These are phyloP conservation scores for Tetraodon nigroviridis DNA, from an alignment of 2,113 vertebrate species.

Conservation along the genomic window DNA sequence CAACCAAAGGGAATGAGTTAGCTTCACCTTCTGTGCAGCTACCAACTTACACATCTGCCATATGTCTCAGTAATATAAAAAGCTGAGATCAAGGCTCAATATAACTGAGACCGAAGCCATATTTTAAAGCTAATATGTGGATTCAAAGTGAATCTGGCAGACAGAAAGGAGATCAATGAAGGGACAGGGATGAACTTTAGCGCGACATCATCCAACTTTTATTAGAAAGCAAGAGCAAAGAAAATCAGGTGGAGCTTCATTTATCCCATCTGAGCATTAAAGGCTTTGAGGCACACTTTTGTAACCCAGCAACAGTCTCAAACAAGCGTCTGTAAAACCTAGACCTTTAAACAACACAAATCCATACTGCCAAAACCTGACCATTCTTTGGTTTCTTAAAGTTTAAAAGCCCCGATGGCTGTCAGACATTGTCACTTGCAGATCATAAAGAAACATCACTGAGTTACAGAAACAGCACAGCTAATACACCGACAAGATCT, in stretches of 20 bases:
- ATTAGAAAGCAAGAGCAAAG: slow-evolving; percentile 22
- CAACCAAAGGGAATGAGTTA: slow-evolving; percentile 19
- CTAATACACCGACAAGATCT: too few species aligned
- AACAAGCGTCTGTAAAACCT: slow-evolving; percentile 12
- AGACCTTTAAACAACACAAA: background rate
- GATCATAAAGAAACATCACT: too few species aligned
- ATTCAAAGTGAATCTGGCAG: slow-evolving; percentile 16
- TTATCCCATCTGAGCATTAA: slow-evolving; percentile 11
- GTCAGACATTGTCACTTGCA: too few species aligned
- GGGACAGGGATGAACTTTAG: slow-evolving; percentile 25
- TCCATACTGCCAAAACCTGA: background rate
- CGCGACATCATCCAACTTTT: slow-evolving; percentile 34
- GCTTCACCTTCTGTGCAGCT: slow-evolving; percentile 1
- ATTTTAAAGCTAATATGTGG: slow-evolving; percentile 30
- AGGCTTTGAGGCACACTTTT: slow-evolving; percentile 1
- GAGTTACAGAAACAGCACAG: too few species aligned
- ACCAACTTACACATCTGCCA: slow-evolving; percentile 20
- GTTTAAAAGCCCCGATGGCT: too few species aligned
- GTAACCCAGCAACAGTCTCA: slow-evolving; percentile 3
- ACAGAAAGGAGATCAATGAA: slow-evolving; percentile 36
- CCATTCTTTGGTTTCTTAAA: too few species aligned
- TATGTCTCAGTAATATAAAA: slow-evolving; percentile 42
- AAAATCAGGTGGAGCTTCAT: slow-evolving; percentile 20
- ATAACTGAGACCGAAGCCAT: slow-evolving; percentile 34
- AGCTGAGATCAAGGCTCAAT: slow-evolving; percentile 29